Evolutionary conservation across 2,113 vertebrate genomes (phyloP), one percentile per base, ranked within the genome.

Genomic region (Grus americana): DNA sequence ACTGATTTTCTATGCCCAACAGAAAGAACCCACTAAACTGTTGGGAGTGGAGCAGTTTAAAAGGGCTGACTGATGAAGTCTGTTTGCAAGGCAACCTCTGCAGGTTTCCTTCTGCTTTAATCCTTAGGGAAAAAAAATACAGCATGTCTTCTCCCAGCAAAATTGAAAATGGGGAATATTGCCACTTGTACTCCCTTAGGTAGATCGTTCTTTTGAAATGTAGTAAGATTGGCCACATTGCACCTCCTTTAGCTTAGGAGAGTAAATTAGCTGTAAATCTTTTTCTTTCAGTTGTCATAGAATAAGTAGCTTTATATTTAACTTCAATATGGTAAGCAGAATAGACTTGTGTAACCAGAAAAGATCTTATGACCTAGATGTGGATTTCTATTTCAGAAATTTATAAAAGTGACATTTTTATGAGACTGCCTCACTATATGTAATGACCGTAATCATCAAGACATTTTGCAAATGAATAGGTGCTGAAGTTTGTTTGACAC

Each of bases 401-500:
- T 72, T 38, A 57, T 88, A 54, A 26, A 93, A 83, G 49, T 90
- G 92, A 90, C 78, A 32, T 95, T 93, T 93, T 94, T 92, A 85
- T 92, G 91, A 91, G 84, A 23, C 84, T 95, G 66, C 57, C 47
- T 97, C 54, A 27, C 65, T 93, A 4, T 63, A 66, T 66, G n/a
- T 92, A 90, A 89, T 95, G 62, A 73, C 86, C 14, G 6, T 82
- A 91, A 91, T 96, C 84, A 79, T 95, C 70, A 82, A 90, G 92
- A 59, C 70, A 76, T 90, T 93, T 92, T 93, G 84, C 66, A 95
- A 91, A 92, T 92, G 78, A 93, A 88, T 92, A 95, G 70, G 29
- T 92, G 62, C 62, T 91, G 91, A 85, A 85, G 91, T 92, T 96
- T 94, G 86, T 91, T 95, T 95, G 96, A 95, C 86, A 62, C 78